Evolutionary conservation across 1,140 invertebrate genomes (phyloP).

Genomic region (Lepidotrigona ventralis): DNA sequence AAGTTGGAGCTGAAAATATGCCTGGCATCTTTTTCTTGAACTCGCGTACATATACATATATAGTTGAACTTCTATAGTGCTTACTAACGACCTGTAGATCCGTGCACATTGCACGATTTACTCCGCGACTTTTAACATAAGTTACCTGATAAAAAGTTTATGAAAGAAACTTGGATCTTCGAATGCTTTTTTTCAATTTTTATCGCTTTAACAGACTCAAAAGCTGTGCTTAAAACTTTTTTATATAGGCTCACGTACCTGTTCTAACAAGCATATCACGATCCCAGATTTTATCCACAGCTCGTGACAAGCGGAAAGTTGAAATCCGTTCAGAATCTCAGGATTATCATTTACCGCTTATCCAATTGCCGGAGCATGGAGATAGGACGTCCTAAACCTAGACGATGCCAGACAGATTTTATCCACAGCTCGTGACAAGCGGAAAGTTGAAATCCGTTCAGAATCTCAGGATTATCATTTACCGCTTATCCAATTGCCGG

Average conservation of each 20-base stretch:
- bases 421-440: too few species aligned
- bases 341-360: slow-evolving; percentile 17
- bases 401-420: too few species aligned
- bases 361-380: background rate
- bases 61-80: too few species aligned
- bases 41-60: background rate
- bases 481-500: slow-evolving; percentile 9
- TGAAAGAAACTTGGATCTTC: background rate
- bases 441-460: background rate
- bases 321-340: background rate
- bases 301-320: background rate
- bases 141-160: background rate
- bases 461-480: slow-evolving; percentile 11
- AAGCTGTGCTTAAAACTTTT: too few species aligned
- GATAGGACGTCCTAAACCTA: background rate
- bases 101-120: background rate
- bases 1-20: background rate
- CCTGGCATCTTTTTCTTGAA: background rate
- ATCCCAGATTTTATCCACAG: background rate
- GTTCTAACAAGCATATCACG: too few species aligned
- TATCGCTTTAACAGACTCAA: background rate
- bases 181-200: background rate
- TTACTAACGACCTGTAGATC: background rate
- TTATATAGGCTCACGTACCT: background rate
- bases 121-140: background rate